Percentiles rank a stretch among this genome's conserved stretches.
These are phyloP conservation scores for Boleophthalmus pectinirostris DNA, from an alignment of 2,113 vertebrate genomes.

Conservation along the genomic window DNA sequence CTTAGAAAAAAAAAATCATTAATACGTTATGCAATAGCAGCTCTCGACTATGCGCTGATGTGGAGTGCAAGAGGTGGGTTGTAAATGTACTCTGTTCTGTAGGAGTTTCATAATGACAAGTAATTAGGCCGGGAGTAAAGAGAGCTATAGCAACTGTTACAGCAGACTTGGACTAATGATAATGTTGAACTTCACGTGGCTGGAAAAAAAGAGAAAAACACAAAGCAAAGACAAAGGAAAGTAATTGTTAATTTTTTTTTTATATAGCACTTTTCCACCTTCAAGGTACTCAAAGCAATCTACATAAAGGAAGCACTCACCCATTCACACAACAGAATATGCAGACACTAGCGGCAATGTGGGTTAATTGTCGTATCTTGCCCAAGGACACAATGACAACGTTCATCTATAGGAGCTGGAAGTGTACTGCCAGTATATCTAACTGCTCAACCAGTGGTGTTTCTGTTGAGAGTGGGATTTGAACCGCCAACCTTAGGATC, in stretches of 20 bases:
- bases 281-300: too few species aligned
- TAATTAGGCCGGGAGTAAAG: background rate
- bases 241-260: background rate
- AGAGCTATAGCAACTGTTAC: background rate
- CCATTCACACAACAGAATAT: too few species aligned
- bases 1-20: background rate
- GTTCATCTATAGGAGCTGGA: too few species aligned
- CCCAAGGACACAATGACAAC: too few species aligned
- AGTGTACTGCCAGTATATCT: too few species aligned
- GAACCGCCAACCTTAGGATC: too few species aligned
- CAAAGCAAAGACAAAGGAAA: background rate
- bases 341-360: too few species aligned
- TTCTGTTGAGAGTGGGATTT: too few species aligned
- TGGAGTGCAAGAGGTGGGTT: background rate
- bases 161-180: background rate
- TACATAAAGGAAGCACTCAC: too few species aligned
- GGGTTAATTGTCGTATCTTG: too few species aligned
- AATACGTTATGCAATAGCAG: background rate
- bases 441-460: too few species aligned
- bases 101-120: constrained; percentile 4
- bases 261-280: too few species aligned
- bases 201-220: background rate
- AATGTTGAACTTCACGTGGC: background rate
- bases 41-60: background rate
- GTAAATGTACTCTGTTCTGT: background rate